Evolutionary conservation across 2,888 invertebrate species (phyloP), one percentile per base, ranked within the genome.

Genomic region (Lepidocyrtoides sp.): DNA sequence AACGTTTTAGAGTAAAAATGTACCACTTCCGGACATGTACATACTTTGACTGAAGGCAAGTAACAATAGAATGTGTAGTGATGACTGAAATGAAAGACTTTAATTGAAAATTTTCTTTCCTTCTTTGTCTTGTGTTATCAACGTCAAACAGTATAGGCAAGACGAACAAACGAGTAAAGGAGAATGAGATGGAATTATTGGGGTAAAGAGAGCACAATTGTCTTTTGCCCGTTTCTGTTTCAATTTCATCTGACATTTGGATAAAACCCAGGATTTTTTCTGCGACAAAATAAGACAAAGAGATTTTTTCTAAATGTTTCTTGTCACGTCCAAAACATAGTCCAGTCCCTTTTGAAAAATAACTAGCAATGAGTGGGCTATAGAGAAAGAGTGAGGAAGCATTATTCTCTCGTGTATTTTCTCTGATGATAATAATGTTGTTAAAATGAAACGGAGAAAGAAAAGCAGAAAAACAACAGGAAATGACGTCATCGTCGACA

Each of bases 391-490:
- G 4, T 2, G 2, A 48, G 2, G 20, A 20, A 57, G 0, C 5
- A 57, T 20, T 57, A 29, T 29, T 63, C 26, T 29, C 26, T 12
- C 3, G 63, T 12, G 63, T 63, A 14, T 48, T 12, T 4, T 8
- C 48, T 48, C 14, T 29, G 63, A 26, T n/a, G 63, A 63, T 29
- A 29, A 29, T 63, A 3, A 2, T 63, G 17, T 32, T 29, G 12
- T 60, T 60, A 29, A 60, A 60, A 60, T 29, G 29, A 60, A 23
- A 60, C 2, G 12, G 29, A 54, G 29, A 60, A 60, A 14, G 29
- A 36, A 60, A 60, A 60, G 29, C 10, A 10, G 60, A 20, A 66
- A 32, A 66, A 66, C 66, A 66, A 32, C 66, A 66, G 66, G 66
- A 32, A 32, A 32, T 66, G 66, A 66, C 66, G 66, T 66, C 66